Conservation (phyloP, 2,113 vertebrate genomes). For the Spermophilus dauricus region DNA sequence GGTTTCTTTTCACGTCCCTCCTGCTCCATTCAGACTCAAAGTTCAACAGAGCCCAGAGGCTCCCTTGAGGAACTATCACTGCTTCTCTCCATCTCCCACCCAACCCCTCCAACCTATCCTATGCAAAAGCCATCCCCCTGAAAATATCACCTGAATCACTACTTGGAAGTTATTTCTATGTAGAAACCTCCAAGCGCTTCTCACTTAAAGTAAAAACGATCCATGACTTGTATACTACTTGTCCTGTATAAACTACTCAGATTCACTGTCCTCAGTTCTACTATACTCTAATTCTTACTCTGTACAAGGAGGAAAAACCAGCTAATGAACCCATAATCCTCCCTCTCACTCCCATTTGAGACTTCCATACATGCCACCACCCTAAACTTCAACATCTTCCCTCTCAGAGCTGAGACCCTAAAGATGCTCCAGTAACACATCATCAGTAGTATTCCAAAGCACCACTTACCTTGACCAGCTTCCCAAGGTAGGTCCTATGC, state of each 20-base stretch:
- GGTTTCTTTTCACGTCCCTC: background rate
- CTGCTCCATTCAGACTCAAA: background rate
- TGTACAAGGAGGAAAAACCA: background rate
- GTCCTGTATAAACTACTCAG: background rate
- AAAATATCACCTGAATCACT: background rate
- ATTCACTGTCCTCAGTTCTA: background rate
- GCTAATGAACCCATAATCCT: background rate
- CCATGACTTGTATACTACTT: background rate
- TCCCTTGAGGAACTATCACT: background rate
- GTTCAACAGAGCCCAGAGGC: background rate
- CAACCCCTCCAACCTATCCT: background rate
- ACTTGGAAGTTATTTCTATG: background rate
- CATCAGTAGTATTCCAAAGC: background rate
- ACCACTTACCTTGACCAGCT: background rate
- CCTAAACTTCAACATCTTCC: background rate
- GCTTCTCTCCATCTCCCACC: background rate
- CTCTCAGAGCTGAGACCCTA: background rate
- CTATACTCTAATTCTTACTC: background rate
- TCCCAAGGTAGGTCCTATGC: background rate
- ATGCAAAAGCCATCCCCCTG: background rate
- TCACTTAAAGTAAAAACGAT: background rate
- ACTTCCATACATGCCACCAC: background rate
- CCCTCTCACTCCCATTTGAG: background rate
- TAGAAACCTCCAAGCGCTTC: background rate
- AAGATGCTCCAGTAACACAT: background rate